These are phyloP conservation scores for Rousettus madagascariensis DNA, from an alignment of 2,797 vertebrate genomes.

Conservation along the genomic window DNA sequence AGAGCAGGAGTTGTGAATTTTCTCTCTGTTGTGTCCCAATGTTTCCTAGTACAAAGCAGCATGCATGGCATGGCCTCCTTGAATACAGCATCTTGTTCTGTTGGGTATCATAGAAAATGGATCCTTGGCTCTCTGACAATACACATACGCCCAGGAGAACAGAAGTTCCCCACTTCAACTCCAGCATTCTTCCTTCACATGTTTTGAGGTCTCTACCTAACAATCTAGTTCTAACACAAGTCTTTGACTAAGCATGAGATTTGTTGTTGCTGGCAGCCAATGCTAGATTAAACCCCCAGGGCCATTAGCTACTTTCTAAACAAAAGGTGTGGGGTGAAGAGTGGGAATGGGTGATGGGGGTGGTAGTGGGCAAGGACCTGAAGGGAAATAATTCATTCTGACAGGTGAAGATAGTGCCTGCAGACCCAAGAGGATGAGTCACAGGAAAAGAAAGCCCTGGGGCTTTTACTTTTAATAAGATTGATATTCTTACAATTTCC, in stretches of 20 bases:
- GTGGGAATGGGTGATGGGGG: not conserved
- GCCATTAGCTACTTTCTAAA: not conserved
- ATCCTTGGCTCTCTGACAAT: not conserved
- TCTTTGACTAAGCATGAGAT: conserved; percentile 23
- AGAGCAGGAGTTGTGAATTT: not conserved
- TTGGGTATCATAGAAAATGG: not conserved
- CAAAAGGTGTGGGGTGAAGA: not conserved
- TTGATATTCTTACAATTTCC: not conserved
- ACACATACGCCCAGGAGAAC: not conserved
- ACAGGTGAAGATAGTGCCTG: not conserved
- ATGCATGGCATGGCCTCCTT: not conserved
- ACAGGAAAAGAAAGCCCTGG: not conserved
- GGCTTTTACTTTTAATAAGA: not conserved
- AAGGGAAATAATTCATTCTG: not conserved
- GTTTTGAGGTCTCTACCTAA: not conserved
- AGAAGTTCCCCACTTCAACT: not conserved
- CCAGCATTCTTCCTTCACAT: not conserved
- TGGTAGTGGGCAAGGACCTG: not conserved
- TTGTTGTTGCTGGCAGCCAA: not conserved
- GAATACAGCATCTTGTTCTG: not conserved
- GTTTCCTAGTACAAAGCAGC: not conserved
- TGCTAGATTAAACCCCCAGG: not conserved
- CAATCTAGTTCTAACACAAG: not conserved
- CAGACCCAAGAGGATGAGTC: not conserved
- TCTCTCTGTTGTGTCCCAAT: not conserved